Evolutionary conservation across 2,888 invertebrate genomes (phyloP).

Genomic region (Zaprionus lineosus): DNA sequence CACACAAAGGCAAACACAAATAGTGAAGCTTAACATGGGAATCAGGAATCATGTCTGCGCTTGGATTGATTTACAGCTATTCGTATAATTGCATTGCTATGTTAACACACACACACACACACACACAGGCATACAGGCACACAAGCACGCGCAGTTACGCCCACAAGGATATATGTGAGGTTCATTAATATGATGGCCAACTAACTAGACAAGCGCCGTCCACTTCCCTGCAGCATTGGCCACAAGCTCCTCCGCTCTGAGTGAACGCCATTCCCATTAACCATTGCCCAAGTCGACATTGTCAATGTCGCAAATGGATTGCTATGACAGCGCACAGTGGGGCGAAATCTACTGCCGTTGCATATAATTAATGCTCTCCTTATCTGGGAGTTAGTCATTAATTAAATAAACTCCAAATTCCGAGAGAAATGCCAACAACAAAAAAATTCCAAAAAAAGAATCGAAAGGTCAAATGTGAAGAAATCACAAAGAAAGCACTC

Average conservation of each 20-base stretch:
- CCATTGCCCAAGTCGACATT: conserved; percentile 43
- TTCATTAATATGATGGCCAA: conserved; percentile 61
- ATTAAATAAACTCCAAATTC: too few species aligned
- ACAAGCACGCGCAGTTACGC: conserved; percentile 6
- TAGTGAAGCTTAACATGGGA: conserved; percentile 2
- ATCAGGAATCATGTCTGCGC: conserved; percentile 1
- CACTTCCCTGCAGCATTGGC: conserved; percentile 21
- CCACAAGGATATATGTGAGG: conserved; percentile 11
- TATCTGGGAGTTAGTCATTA: too few species aligned
- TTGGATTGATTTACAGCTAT: conserved; percentile 49
- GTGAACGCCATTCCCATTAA: conserved; percentile 27
- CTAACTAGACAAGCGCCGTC: conserved; percentile 37
- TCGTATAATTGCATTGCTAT: conserved; percentile 36
- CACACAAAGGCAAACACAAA: neutral
- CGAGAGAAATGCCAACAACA: too few species aligned
- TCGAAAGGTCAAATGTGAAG: too few species aligned
- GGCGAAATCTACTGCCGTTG: neutral
- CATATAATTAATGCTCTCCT: too few species aligned
- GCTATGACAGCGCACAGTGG: conserved; percentile 17
- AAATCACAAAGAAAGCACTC: too few species aligned
- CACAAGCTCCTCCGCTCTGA: too few species aligned
- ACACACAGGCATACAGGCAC: neutral
- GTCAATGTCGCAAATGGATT: conserved; percentile 47
- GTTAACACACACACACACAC: conserved; percentile 11
- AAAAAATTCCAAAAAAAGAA: too few species aligned